Percentiles rank a stretch among this genome's conserved stretches.
phyloP scores from a whole-genome alignment of 2,888 invertebrate genomes.

The Sarcophaga variegata region DNA sequence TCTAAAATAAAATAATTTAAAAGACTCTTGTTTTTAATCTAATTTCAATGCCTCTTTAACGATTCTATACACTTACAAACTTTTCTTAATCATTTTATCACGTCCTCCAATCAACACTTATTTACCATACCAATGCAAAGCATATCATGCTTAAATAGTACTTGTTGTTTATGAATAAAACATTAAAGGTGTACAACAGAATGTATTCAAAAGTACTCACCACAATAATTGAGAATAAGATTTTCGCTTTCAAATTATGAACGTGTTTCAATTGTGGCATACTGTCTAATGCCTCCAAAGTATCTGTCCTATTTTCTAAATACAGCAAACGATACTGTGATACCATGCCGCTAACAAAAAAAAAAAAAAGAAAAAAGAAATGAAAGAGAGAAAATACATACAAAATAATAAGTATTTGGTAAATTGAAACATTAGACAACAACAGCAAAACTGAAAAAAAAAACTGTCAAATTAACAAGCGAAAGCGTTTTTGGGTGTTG shows the following conservation, averaged over 20 bases:
- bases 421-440: slow-evolving; percentile 44
- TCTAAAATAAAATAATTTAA: no score
- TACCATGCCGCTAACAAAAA: slow-evolving; percentile 84
- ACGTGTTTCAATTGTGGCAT: slow-evolving; percentile 91
- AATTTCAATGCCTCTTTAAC: no score
- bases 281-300: slow-evolving; percentile 92
- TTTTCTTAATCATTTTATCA: slow-evolving; percentile 40
- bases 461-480: slow-evolving; percentile 11
- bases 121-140: background rate
- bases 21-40: no score
- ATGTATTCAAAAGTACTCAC: slow-evolving; percentile 85
- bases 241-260: slow-evolving; percentile 95
- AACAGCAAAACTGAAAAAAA: background rate
- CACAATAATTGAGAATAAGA: slow-evolving; percentile 97
- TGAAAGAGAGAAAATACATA: slow-evolving; percentile 32
- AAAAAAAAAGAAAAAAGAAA: slow-evolving; percentile 30
- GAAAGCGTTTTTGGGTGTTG: slow-evolving; percentile 55
- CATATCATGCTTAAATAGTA: background rate
- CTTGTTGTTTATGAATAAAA: background rate
- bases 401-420: slow-evolving; percentile 9
- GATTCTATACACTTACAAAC: no score
- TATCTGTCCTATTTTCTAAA: slow-evolving; percentile 91
- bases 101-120: background rate
- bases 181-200: background rate
- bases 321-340: slow-evolving; percentile 93